Conservation (phyloP, 2,113 vertebrate species). For the Eolophus roseicapilla region DNA sequence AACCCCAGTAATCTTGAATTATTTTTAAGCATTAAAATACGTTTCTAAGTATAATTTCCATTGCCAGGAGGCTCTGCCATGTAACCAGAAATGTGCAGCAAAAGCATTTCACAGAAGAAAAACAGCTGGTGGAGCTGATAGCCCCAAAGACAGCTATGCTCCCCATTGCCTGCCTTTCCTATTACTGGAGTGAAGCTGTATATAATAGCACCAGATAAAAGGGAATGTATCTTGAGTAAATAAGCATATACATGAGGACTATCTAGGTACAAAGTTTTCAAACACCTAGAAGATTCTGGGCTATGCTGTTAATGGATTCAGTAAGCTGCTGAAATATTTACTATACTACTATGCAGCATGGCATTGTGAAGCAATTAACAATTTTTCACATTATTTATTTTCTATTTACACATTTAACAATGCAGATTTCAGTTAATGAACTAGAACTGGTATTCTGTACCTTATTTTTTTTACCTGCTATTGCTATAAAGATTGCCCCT, state of each 20-base stretch:
- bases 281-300: neutral
- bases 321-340: neutral
- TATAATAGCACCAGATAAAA: neutral
- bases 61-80: neutral
- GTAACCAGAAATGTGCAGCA: neutral
- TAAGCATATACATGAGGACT: neutral
- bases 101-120: neutral
- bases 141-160: neutral
- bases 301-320: neutral
- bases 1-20: neutral
- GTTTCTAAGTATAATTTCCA: neutral
- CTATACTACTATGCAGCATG: neutral
- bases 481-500: neutral
- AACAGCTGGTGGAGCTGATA: neutral
- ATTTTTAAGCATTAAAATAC: neutral
- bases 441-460: neutral
- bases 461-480: neutral
- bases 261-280: neutral
- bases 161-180: fast-evolving
- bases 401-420: neutral
- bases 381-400: neutral
- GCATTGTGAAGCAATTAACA: neutral
- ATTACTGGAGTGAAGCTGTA: neutral
- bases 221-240: neutral
- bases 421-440: neutral